These are phyloP conservation scores for Spilogale gracilis DNA, from an alignment of 2,113 vertebrate species.

Conservation along the genomic window DNA sequence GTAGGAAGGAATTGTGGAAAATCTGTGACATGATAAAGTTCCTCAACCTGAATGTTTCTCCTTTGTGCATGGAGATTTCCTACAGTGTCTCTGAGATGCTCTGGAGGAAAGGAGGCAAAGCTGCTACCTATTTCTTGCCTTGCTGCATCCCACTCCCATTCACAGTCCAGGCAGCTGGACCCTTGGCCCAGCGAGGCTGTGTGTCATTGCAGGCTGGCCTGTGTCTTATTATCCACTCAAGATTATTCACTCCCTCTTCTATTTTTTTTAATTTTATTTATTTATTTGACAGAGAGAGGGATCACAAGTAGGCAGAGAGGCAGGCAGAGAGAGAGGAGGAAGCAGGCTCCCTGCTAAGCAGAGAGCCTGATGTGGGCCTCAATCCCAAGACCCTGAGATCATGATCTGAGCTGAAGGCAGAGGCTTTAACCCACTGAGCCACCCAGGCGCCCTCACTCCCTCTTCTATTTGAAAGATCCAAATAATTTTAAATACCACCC, in stretches of 20 bases:
- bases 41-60: background rate
- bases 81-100: background rate
- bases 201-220: background rate
- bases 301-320: no score
- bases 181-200: background rate
- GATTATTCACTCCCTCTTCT: constrained; percentile 56
- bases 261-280: background rate
- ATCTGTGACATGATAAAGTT: background rate
- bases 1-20: background rate
- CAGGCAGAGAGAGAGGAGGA: no score
- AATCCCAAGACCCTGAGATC: no score
- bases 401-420: no score
- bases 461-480: constrained; percentile 63
- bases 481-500: constrained; percentile 72
- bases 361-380: no score
- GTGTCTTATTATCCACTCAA: constrained; percentile 60
- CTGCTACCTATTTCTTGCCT: background rate
- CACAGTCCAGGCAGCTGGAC: background rate
- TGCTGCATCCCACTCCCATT: background rate
- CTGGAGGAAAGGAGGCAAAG: constrained; percentile 19
- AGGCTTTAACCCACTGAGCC: no score
- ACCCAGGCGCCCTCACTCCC: background rate
- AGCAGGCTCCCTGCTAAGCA: no score
- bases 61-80: background rate
- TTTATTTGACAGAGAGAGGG: no score